Evolutionary conservation across 2,797 vertebrate species (phyloP).

Genomic region (Macroramphosus scolopax): DNA sequence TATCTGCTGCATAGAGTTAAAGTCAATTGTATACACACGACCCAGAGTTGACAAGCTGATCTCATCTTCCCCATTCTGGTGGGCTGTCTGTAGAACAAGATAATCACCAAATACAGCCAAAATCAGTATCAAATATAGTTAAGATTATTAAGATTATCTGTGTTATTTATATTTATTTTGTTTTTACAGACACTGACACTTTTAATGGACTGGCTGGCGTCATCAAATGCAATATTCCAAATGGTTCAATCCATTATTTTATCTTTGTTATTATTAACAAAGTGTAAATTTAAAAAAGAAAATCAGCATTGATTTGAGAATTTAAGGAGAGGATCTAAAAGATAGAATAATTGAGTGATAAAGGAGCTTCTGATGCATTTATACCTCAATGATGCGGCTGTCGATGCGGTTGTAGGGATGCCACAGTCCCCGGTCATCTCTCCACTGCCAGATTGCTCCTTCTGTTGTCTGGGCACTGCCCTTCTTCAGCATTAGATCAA

Average conservation of each 20-base stretch:
- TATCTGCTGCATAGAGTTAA: conserved; percentile 99
- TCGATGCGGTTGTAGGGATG: conserved; percentile 99
- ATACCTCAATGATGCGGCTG: conserved; percentile 99
- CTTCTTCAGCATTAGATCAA: conserved; percentile 98
- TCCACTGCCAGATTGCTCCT: conserved; percentile 98
- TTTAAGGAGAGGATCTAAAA: no score
- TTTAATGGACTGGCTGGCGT: no score
- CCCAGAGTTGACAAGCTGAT: conserved; percentile 98
- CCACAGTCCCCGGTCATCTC: conserved; percentile 97
- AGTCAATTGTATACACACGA: conserved; percentile 99
- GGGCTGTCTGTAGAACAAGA: conserved; percentile 88
- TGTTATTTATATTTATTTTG: no score
- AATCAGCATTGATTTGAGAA: no score
- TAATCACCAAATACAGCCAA: conserved; percentile 37
- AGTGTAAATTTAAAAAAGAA: no score
- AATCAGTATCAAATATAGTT: conserved; percentile 18
- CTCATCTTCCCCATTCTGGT: conserved; percentile 99
- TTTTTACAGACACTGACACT: no score
- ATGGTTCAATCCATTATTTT: no score
- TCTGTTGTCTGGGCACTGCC: conserved; percentile 97
- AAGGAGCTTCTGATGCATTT: no score
- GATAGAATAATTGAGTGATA: no score
- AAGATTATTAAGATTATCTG: neutral
- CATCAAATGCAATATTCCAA: no score
- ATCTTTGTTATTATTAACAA: no score